Conservation (phyloP, 2,113 vertebrate genomes). For the Pterocles orientalis region DNA sequence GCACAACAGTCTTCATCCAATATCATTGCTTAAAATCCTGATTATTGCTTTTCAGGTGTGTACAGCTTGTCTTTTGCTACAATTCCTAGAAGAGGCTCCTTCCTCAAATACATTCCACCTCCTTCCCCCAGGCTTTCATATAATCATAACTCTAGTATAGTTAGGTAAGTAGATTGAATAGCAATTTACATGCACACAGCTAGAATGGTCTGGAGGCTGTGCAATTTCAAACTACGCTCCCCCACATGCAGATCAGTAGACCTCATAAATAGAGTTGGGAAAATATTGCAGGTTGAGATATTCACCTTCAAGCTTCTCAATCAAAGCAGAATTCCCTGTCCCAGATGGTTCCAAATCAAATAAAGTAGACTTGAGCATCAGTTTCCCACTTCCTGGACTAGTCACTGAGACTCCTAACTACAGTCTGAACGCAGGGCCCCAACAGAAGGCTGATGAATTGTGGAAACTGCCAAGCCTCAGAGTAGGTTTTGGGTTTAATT, state of each 20-base stretch:
- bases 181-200: rapidly evolving
- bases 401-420: not conserved
- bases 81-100: not conserved
- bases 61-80: not conserved
- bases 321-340: not conserved
- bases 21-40: not conserved
- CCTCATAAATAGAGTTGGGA: rapidly evolving
- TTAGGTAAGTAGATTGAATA: rapidly evolving
- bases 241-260: not conserved
- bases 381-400: not conserved
- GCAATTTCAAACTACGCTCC: rapidly evolving
- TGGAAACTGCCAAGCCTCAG: not conserved
- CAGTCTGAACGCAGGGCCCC: not conserved
- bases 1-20: not conserved
- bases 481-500: not conserved
- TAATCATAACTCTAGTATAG: rapidly evolving
- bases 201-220: not conserved
- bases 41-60: not conserved
- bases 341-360: not conserved
- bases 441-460: not conserved
- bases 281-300: not conserved
- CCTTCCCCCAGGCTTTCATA: not conserved
- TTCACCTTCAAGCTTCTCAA: not conserved
- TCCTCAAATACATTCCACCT: not conserved
- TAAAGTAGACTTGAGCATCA: not conserved